Percentiles rank a stretch among this genome's conserved stretches.
Evolutionary conservation across 1,140 invertebrate genomes (phyloP).

Genomic region (Listronotus oregonensis): DNA sequence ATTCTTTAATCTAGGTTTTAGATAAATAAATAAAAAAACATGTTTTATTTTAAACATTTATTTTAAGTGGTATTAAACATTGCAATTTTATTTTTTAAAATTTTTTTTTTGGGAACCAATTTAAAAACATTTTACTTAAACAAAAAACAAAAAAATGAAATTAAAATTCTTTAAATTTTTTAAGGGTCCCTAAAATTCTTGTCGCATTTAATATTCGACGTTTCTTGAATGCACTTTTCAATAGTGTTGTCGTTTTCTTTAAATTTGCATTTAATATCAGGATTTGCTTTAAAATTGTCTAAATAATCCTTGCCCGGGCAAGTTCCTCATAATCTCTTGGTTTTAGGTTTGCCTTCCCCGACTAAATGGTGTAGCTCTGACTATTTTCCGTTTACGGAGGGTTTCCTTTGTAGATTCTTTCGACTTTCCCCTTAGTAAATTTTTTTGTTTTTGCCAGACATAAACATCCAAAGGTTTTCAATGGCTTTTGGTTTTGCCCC

Average conservation of each 20-base stretch:
- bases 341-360: slow-evolving; percentile 39
- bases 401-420: too few species aligned
- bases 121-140: too few species aligned
- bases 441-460: background rate
- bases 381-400: too few species aligned
- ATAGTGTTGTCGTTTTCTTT: slow-evolving; percentile 67
- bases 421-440: background rate
- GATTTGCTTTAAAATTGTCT: slow-evolving; percentile 74
- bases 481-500: slow-evolving; percentile 95
- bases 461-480: slow-evolving; percentile 79
- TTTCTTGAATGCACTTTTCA: slow-evolving; percentile 69
- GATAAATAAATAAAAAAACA: too few species aligned
- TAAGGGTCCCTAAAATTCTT: slow-evolving; percentile 84
- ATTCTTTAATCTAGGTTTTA: too few species aligned
- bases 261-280: slow-evolving; percentile 64
- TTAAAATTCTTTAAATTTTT: too few species aligned
- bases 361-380: too few species aligned
- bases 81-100: too few species aligned
- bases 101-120: too few species aligned
- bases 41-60: too few species aligned
- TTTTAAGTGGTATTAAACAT: too few species aligned
- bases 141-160: too few species aligned
- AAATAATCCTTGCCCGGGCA: slow-evolving; percentile 81
- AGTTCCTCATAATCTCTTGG: slow-evolving; percentile 67
- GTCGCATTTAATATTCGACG: slow-evolving; percentile 73